A percentile compares a stretch with the other conserved stretches of the same genome.
Evolutionary conservation across 2,113 vertebrate genomes (phyloP).

Genomic region (Hemibates koningsi): DNA sequence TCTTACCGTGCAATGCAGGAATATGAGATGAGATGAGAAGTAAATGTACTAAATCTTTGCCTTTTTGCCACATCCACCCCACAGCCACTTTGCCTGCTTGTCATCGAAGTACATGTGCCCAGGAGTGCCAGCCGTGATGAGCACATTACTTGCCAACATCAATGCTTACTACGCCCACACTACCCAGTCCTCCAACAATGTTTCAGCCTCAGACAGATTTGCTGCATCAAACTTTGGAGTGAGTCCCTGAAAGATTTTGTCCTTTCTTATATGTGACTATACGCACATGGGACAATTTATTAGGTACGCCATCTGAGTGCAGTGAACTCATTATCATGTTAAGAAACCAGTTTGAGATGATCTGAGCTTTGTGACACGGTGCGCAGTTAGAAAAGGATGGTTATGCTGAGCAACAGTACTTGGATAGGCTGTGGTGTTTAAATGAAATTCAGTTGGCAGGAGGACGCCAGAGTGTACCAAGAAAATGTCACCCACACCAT

Average conservation of each 20-base stretch:
- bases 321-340: not conserved
- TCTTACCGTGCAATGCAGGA: not conserved
- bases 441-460: not conserved
- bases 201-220: conserved; percentile 94
- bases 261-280: not conserved
- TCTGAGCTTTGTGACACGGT: not conserved
- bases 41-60: not conserved
- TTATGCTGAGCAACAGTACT: not conserved
- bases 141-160: conserved; percentile 95
- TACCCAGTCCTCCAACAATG: conserved; percentile 90
- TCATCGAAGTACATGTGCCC: conserved; percentile 99
- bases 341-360: not conserved
- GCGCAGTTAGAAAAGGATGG: not conserved
- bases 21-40: not conserved
- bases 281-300: not conserved
- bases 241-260: conserved; percentile 51
- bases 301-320: not conserved
- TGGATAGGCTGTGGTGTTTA: not conserved
- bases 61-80: not conserved
- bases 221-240: conserved; percentile 98
- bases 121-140: conserved; percentile 95
- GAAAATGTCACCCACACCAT: not conserved
- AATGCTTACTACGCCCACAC: conserved; percentile 98
- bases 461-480: not conserved
- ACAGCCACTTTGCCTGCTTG: conserved; percentile 95